phyloP scores from a whole-genome alignment of 2,888 invertebrate genomes.

The Phrixothrix hirtus region DNA sequence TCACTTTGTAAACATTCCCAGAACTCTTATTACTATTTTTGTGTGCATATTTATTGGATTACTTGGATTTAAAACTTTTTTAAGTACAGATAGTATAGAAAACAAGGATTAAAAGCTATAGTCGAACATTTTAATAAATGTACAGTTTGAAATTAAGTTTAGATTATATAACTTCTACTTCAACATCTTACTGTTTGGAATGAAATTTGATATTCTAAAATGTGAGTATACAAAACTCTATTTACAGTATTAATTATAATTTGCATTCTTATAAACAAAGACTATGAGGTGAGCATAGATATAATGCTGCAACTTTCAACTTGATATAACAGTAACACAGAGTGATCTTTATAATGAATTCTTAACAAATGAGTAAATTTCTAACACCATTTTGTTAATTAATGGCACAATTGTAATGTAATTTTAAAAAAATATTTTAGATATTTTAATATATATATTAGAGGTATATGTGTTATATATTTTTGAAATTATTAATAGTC shows the following conservation, averaged over 20 bases:
- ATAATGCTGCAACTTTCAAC: slow-evolving; percentile 20
- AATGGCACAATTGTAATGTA: slow-evolving; percentile 22
- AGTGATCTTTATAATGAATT: slow-evolving; percentile 6
- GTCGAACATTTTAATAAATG: too few relatives aligned
- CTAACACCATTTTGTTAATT: slow-evolving; percentile 16
- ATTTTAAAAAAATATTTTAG: slow-evolving; percentile 19
- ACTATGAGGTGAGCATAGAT: slow-evolving; percentile 18
- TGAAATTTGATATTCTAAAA: slow-evolving; percentile 22
- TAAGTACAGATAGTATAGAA: too few relatives aligned
- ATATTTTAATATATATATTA: slow-evolving; percentile 13
- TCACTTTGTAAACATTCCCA: too few relatives aligned
- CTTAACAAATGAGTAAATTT: slow-evolving; percentile 16
- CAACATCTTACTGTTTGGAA: slow-evolving; percentile 25
- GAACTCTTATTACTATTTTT: too few relatives aligned
- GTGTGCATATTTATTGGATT: too few relatives aligned
- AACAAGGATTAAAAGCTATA: too few relatives aligned
- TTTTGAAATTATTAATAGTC: slow-evolving; percentile 7
- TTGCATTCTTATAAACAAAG: slow-evolving; percentile 23
- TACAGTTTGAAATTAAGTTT: too few relatives aligned
- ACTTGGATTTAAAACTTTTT: too few relatives aligned
- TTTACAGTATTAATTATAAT: slow-evolving; percentile 23
- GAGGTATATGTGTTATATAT: slow-evolving; percentile 11
- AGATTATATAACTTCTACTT: slow-evolving; percentile 11
- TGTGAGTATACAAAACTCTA: slow-evolving; percentile 18
- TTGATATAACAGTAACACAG: slow-evolving; percentile 18